These are phyloP conservation scores for Cotesia typhae DNA, from an alignment of 1,140 invertebrate genomes.

Conservation along the genomic window DNA sequence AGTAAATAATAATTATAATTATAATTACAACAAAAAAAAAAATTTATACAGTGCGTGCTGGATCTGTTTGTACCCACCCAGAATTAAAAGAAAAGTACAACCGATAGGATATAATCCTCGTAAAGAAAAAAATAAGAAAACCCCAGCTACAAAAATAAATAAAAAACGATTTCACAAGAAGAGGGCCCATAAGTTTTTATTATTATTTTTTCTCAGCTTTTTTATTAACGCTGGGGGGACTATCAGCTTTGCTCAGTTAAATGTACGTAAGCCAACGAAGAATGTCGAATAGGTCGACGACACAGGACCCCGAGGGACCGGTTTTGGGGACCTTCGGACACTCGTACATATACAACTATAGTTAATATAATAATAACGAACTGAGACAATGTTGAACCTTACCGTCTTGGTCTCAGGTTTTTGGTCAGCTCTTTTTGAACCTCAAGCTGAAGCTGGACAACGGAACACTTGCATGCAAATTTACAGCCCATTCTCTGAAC, in stretches of 20 bases:
- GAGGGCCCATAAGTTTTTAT: slow-evolving; percentile 3
- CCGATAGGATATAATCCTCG: too few species aligned
- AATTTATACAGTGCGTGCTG: too few species aligned
- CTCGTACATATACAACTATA: slow-evolving; percentile 27
- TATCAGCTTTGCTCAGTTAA: slow-evolving; percentile 21
- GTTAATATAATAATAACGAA: neutral
- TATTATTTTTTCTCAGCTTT: neutral
- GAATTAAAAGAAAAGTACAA: too few species aligned
- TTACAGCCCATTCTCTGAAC: neutral
- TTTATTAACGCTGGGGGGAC: neutral
- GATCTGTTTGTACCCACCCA: too few species aligned
- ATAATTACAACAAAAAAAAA: too few species aligned
- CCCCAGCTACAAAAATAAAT: neutral
- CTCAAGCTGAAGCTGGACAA: neutral
- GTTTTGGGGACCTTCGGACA: slow-evolving; percentile 45
- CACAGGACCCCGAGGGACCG: slow-evolving; percentile 41
- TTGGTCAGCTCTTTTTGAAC: neutral
- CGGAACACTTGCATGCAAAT: neutral
- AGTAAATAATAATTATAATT: too few species aligned
- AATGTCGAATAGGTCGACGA: slow-evolving; percentile 47
- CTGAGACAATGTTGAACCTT: slow-evolving; percentile 35
- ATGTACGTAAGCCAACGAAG: slow-evolving; percentile 49
- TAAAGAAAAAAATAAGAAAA: neutral
- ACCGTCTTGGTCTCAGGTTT: slow-evolving; percentile 5
- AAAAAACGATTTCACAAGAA: slow-evolving; percentile 10